These are phyloP conservation scores for Stenotaenia linearis DNA, from an alignment of 2,888 invertebrate genomes.

Conservation along the genomic window DNA sequence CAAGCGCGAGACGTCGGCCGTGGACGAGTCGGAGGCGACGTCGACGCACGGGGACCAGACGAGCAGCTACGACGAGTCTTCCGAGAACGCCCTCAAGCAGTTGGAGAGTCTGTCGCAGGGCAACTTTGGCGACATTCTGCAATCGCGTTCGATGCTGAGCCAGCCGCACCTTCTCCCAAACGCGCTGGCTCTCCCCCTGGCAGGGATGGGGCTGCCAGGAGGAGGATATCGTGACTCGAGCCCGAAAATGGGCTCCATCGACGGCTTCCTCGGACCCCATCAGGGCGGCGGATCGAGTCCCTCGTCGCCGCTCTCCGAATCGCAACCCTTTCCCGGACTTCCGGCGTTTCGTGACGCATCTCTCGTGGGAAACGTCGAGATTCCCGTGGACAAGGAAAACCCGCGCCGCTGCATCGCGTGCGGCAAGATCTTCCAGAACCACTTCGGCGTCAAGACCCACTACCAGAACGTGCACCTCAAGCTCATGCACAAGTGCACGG, in stretches of 20 bases:
- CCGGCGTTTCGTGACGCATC: slow-evolving; percentile 40
- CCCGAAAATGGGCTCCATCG: slow-evolving; percentile 50
- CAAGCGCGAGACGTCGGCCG: slow-evolving; percentile 24
- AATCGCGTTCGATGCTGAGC: slow-evolving; percentile 33
- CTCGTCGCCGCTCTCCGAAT: slow-evolving; percentile 40
- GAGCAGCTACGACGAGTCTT: slow-evolving; percentile 50
- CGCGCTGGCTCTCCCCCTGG: slow-evolving; percentile 39
- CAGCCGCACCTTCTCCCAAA: slow-evolving; percentile 37
- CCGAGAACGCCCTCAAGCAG: slow-evolving; percentile 63
- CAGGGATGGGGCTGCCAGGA: slow-evolving; percentile 45
- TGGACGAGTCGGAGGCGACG: slow-evolving; percentile 44
- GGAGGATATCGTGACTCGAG: slow-evolving; percentile 50
- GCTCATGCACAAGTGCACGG: slow-evolving; percentile 88
- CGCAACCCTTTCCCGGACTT: slow-evolving; percentile 37
- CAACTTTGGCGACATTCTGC: slow-evolving; percentile 57
- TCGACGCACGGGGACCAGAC: slow-evolving; percentile 37
- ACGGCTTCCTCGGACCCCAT: slow-evolving; percentile 49
- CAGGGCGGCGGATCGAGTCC: slow-evolving; percentile 38
- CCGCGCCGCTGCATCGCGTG: slow-evolving; percentile 86
- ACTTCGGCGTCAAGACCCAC: slow-evolving; percentile 87
- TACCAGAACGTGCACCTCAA: slow-evolving; percentile 94
- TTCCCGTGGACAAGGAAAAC: slow-evolving; percentile 86
- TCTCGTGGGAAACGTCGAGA: slow-evolving; percentile 53
- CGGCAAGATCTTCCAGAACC: slow-evolving; percentile 86
- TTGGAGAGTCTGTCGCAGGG: slow-evolving; percentile 74